These are phyloP conservation scores for Lycaena phlaeas DNA, from an alignment of 2,888 invertebrate genomes.

Conservation along the genomic window DNA sequence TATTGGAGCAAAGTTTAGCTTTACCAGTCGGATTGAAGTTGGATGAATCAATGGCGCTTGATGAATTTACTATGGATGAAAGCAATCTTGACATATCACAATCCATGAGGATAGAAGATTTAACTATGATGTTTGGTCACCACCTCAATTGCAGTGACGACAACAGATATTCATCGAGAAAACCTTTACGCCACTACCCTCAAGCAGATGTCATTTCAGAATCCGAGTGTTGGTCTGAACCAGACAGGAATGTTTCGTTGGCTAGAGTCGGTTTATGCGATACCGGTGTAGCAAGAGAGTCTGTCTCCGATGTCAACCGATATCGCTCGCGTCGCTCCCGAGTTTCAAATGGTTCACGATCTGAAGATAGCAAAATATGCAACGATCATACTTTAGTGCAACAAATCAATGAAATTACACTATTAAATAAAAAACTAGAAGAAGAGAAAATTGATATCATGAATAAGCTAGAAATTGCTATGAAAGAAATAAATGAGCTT, in stretches of 20 bases:
- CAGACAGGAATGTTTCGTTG: conserved; percentile 85
- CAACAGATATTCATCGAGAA: conserved; percentile 29
- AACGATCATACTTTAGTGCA: conserved; percentile 70
- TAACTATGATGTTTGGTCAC: conserved; percentile 64
- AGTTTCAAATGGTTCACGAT: conserved; percentile 51
- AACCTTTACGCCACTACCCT: conserved; percentile 34
- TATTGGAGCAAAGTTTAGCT: conserved; percentile 62
- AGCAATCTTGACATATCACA: conserved; percentile 59
- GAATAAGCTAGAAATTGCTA: conserved; percentile 43
- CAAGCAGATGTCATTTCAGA: conserved; percentile 69
- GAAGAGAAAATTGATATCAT: conserved; percentile 57
- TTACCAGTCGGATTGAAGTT: conserved; percentile 60
- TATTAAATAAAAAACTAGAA: conserved; percentile 40
- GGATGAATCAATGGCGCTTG: conserved; percentile 61
- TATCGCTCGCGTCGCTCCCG: conserved; percentile 51
- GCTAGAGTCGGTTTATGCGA: conserved; percentile 80
- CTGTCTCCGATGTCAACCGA: conserved; percentile 44
- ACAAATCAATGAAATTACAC: conserved; percentile 57
- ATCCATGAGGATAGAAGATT: conserved; percentile 54
- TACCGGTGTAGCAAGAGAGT: conserved; percentile 40
- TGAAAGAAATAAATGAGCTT: conserved; percentile 42
- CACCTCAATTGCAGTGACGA: conserved; percentile 47
- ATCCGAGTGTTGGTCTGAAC: conserved; percentile 91
- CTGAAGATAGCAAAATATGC: conserved; percentile 57
- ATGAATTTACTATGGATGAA: conserved; percentile 58